phyloP scores from a whole-genome alignment of 2,888 invertebrate species.

The Seira sanloemensis region DNA sequence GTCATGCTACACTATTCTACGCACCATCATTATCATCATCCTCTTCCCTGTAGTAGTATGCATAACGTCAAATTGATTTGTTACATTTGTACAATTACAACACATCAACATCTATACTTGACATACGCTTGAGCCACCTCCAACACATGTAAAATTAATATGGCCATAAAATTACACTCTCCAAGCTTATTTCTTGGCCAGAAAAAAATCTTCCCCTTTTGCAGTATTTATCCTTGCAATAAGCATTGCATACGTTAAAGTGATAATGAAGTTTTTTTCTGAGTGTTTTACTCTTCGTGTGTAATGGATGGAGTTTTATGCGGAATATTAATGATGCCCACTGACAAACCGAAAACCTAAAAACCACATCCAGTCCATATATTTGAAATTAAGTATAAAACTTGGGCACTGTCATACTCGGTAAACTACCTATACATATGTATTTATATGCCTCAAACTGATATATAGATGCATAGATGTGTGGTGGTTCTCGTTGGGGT shows the following conservation, averaged over 20 bases:
- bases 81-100: neutral
- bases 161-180: neutral
- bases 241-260: neutral
- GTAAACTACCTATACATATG: too few species aligned
- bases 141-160: neutral
- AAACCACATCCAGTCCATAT: neutral
- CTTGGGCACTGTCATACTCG: neutral
- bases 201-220: constrained; percentile 1
- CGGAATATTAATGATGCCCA: neutral
- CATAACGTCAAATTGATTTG: neutral
- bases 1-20: neutral
- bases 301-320: too few species aligned
- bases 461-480: too few species aligned
- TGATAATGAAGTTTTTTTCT: neutral
- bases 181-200: neutral
- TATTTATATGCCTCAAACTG: too few species aligned
- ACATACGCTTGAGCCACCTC: neutral
- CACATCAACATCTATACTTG: neutral
- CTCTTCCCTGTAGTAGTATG: neutral
- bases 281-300: too few species aligned
- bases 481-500: too few species aligned
- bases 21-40: neutral
- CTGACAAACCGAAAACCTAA: too few species aligned
- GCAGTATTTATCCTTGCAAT: neutral
- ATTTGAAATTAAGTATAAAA: neutral